Percentiles rank a stretch among this genome's conserved stretches.
Conservation (phyloP, 2,113 vertebrate species). For the Ploceus nigricollis region DNA sequence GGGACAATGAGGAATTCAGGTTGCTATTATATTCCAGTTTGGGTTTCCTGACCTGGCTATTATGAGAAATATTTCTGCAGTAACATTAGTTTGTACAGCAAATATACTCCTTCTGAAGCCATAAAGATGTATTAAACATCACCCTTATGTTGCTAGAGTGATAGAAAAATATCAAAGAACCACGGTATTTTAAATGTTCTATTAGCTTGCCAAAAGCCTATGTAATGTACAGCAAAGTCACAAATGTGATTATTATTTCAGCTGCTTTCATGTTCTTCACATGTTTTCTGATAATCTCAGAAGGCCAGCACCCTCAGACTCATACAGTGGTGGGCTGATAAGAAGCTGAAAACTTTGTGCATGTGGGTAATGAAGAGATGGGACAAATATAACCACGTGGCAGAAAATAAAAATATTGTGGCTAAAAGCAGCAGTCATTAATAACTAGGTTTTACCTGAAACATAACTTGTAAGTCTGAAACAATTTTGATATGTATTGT, state of each 20-base stretch:
- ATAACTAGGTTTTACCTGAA: background rate
- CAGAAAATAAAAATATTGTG: background rate
- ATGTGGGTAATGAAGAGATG: background rate
- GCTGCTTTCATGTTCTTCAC: background rate
- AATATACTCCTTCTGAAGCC: background rate
- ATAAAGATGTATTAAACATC: background rate
- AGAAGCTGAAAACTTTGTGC: background rate
- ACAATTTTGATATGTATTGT: rapidly evolving
- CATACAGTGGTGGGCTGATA: background rate
- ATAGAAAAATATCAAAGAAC: background rate
- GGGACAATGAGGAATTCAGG: background rate
- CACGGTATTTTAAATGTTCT: background rate
- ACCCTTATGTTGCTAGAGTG: background rate
- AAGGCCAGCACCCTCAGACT: background rate
- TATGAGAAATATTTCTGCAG: background rate
- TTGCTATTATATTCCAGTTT: background rate
- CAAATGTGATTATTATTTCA: background rate
- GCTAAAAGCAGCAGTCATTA: background rate
- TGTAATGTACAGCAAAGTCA: background rate
- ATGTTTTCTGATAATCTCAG: background rate
- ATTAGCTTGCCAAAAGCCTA: background rate
- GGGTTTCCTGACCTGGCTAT: background rate
- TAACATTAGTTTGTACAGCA: background rate
- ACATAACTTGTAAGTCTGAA: background rate
- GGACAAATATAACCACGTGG: background rate